Conservation (phyloP, 2,888 invertebrate genomes). For the Drosophila demipolita region DNA sequence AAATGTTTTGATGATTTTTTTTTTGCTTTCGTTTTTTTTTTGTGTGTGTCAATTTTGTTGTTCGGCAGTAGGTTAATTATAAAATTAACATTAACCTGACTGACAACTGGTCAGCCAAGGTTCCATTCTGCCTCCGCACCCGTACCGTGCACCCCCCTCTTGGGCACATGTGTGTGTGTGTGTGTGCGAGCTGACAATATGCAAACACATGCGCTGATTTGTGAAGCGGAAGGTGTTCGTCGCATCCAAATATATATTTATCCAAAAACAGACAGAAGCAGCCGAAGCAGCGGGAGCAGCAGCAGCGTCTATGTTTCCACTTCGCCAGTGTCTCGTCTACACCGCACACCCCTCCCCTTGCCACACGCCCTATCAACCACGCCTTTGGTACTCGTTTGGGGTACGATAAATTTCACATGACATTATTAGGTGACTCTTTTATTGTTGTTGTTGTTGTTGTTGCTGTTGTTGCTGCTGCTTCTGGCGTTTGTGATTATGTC, state of each 20-base stretch:
- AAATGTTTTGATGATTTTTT: slow-evolving; percentile 15
- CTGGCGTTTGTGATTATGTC: slow-evolving; percentile 70
- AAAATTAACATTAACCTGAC: slow-evolving; percentile 70
- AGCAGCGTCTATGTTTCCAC: slow-evolving; percentile 36
- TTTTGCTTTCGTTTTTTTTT: slow-evolving; percentile 4
- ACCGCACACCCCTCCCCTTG: neutral
- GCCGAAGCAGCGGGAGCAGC: neutral
- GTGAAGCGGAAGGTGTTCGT: slow-evolving; percentile 80
- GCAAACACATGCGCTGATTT: slow-evolving; percentile 71
- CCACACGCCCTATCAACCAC: slow-evolving; percentile 24
- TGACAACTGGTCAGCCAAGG: slow-evolving; percentile 74
- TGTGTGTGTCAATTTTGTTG: slow-evolving; percentile 30
- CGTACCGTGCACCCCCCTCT: neutral
- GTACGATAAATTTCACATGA: slow-evolving; percentile 76
- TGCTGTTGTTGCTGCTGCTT: slow-evolving; percentile 27
- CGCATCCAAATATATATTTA: slow-evolving; percentile 72
- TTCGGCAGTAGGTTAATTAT: slow-evolving; percentile 70
- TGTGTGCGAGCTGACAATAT: slow-evolving; percentile 39
- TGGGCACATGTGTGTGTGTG: neutral
- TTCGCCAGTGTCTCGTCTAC: slow-evolving; percentile 19
- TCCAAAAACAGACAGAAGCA: slow-evolving; percentile 9
- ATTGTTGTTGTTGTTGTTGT: slow-evolving; percentile 37
- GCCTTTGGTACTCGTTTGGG: slow-evolving; percentile 59
- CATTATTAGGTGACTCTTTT: slow-evolving; percentile 77
- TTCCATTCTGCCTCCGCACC: slow-evolving; percentile 1